A percentile compares a stretch with the other conserved stretches of the same genome.
Conservation (phyloP, 2,797 vertebrate genomes). For the Silurus aristotelis region DNA sequence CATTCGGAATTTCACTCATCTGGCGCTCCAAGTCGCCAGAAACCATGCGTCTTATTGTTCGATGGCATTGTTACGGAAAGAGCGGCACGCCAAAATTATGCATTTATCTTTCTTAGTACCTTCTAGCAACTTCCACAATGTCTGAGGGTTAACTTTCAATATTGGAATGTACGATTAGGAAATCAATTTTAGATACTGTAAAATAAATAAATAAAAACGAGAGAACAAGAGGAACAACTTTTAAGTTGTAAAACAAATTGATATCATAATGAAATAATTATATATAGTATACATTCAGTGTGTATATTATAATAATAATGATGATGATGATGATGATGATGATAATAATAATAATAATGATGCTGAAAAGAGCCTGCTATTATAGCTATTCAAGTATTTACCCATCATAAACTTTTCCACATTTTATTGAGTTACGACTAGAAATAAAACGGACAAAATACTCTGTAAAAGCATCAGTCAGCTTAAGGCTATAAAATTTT, state of each 20-base stretch:
- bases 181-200: slow-evolving; percentile 6
- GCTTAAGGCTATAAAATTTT: background rate
- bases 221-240: background rate
- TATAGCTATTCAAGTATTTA: too few species aligned
- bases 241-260: background rate
- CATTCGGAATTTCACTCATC: slow-evolving; percentile 27
- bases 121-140: slow-evolving; percentile 6
- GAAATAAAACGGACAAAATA: background rate
- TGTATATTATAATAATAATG: too few species aligned
- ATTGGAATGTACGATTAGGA: slow-evolving; percentile 10
- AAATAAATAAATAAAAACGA: background rate
- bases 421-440: background rate
- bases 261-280: background rate
- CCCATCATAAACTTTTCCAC: too few species aligned
- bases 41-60: slow-evolving; percentile 27
- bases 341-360: too few species aligned
- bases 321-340: too few species aligned
- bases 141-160: slow-evolving; percentile 14
- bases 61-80: slow-evolving; percentile 19
- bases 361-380: too few species aligned
- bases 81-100: slow-evolving; percentile 18
- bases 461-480: background rate
- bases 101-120: background rate
- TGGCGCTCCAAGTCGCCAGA: slow-evolving; percentile 15
- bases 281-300: background rate